Evolutionary conservation across 2,797 vertebrate species (phyloP), one percentile per base, ranked within the genome.

Genomic region (Champsocephalus esox): DNA sequence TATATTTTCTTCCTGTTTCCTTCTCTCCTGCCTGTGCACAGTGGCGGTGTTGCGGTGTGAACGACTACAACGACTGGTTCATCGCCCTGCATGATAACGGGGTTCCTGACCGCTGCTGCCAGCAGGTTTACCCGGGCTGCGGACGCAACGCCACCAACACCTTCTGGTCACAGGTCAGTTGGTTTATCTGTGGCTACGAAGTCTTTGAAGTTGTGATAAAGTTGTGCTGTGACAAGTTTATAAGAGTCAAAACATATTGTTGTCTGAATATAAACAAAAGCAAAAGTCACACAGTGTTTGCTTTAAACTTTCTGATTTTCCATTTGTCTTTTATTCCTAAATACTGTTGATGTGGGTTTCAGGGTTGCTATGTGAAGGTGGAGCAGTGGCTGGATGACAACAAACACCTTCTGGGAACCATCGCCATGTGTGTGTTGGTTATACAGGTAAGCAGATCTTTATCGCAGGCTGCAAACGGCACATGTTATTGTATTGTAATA

Each of bases 1-100:
- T 44, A 19, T 38, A 7, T 38, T 7, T 38, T 38, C 8, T 38
- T 2, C 44, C 16, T 8, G 19, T 54, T 43, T 68, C 10, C 6
- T 14, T 52, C 19, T 55, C 17, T 68, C 2, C 34, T 43, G 12
- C 9, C 11, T 74, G 43, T n/a, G 48, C 10, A 2, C 82, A 99
- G 98, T 99, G 98, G 97, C 95, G 86, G 41, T 99, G 98, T 70
- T 99, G 98, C 34, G 98, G 98, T 0, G 98, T 99, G 82, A 95
- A 89, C 0, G 93, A 93, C 71, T 94, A 96, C 67, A 95, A 92
- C 0, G 98, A 99, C 81, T 99, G 98, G 98, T 96, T 95, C 70
- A 76, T 90, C 0, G 96, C 97, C 32, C 93, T 98, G 79, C 96
- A 96, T 38, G 95, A 96, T 57, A 96, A 95, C 69, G 88, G 84